These are phyloP conservation scores for Ficedula albicollis DNA, from an alignment of 2,797 vertebrate species.

Conservation along the genomic window DNA sequence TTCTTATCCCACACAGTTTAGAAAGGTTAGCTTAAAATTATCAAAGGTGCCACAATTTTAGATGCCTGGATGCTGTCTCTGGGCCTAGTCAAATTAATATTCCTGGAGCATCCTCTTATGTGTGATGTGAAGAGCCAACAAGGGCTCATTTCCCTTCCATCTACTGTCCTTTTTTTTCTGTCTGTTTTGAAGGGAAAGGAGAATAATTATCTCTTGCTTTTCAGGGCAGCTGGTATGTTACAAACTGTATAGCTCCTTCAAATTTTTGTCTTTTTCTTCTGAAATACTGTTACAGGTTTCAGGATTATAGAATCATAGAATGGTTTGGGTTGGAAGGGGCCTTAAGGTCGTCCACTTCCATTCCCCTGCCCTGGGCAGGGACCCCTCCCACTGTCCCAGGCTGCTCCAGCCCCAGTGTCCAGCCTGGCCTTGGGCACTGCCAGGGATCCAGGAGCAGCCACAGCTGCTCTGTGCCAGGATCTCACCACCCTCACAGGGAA, in stretches of 20 bases:
- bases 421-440: rapidly evolving
- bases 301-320: background rate
- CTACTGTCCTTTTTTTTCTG: constrained; percentile 14
- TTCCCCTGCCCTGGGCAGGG: background rate
- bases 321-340: background rate
- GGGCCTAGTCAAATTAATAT: constrained; percentile 34
- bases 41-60: constrained; percentile 37
- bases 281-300: background rate
- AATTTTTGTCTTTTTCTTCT: background rate
- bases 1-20: constrained; percentile 39
- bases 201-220: constrained; percentile 37
- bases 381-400: background rate
- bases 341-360: background rate
- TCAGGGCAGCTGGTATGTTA: background rate
- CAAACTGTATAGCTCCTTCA: background rate
- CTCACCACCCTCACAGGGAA: background rate
- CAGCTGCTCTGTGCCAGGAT: background rate
- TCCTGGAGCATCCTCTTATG: constrained; percentile 38
- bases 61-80: constrained; percentile 6
- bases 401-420: rapidly evolving
- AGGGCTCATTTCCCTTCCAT: constrained; percentile 38
- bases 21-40: constrained; percentile 49
- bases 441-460: background rate
- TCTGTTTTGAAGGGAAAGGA: background rate
- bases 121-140: constrained; percentile 57